Evolutionary conservation across 2,888 invertebrate genomes (phyloP).

Genomic region (Julus scanicus): DNA sequence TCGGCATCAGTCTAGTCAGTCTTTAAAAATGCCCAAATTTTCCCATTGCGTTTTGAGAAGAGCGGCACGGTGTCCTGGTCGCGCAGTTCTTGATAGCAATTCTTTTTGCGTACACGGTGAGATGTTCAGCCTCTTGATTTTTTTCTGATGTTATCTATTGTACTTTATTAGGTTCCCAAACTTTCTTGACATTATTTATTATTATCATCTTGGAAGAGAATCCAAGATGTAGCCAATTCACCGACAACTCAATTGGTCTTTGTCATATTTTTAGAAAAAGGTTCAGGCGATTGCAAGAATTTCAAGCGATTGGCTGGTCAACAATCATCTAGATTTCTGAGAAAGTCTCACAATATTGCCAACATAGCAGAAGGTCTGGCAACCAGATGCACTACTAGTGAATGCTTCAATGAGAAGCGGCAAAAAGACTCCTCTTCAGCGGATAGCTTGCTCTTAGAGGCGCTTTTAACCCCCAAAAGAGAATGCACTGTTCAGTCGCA

Average conservation of each 20-base stretch:
- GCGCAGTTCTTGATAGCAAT: constrained; percentile 3
- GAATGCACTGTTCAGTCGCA: background rate
- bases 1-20: constrained; percentile 52
- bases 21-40: constrained; percentile 42
- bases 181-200: background rate
- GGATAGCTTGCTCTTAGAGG: constrained; percentile 10
- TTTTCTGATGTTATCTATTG: no score
- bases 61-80: constrained; percentile 52
- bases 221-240: no score
- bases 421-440: constrained; percentile 15
- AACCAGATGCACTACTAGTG: background rate
- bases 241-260: background rate
- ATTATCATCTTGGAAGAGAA: background rate
- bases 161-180: background rate
- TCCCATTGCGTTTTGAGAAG: constrained; percentile 20
- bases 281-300: background rate
- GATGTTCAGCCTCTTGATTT: background rate
- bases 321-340: constrained; percentile 40
- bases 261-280: constrained; percentile 8
- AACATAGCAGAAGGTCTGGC: constrained; percentile 38
- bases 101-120: constrained; percentile 6
- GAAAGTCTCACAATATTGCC: constrained; percentile 41
- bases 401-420: background rate
- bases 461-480: background rate
- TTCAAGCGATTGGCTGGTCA: background rate